Conservation (phyloP, 2,797 vertebrate genomes). For the Rhinogobio ventralis region DNA sequence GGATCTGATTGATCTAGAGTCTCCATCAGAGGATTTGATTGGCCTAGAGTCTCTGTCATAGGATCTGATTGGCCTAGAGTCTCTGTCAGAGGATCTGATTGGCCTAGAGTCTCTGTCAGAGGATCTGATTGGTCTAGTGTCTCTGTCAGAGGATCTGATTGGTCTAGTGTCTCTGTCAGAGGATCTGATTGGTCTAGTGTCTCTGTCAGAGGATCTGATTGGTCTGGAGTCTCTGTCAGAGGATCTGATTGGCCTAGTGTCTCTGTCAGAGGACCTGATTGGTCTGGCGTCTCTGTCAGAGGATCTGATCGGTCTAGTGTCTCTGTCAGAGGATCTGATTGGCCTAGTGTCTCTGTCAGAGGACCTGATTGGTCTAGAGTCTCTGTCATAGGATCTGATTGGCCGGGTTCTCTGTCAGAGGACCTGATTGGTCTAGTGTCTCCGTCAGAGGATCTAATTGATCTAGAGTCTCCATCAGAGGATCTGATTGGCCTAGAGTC, state of each 20-base stretch:
- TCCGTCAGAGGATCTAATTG: too few relatives aligned
- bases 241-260: too few relatives aligned
- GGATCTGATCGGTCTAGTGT: not conserved
- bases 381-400: not conserved
- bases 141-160: not conserved
- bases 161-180: not conserved
- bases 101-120: not conserved
- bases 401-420: not conserved
- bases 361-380: not conserved
- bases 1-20: slow-evolving; percentile 21
- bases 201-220: not conserved
- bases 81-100: not conserved
- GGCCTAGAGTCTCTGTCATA: not conserved
- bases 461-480: too few relatives aligned
- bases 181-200: not conserved
- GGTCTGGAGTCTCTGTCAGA: not conserved
- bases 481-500: not conserved
- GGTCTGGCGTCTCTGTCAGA: not conserved
- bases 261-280: too few relatives aligned
- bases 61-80: not conserved
- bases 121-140: not conserved
- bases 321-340: not conserved
- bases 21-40: slow-evolving; percentile 1
- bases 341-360: not conserved
- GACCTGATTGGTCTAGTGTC: too few relatives aligned